These are phyloP conservation scores for Eupithecia pulchellata DNA, from an alignment of 2,888 invertebrate species.

Conservation along the genomic window DNA sequence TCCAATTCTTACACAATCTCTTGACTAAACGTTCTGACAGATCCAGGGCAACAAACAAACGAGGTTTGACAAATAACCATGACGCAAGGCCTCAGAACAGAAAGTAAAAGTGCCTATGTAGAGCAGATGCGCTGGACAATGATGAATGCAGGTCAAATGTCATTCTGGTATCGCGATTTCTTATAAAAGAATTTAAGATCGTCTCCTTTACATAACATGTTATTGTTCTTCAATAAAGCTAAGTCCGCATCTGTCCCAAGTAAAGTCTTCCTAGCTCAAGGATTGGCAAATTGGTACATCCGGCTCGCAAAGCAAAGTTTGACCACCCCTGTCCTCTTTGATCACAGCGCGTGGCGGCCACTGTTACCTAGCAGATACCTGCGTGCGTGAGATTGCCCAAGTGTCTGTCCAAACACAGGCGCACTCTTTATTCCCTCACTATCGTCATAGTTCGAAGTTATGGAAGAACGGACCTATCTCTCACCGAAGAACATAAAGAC, in stretches of 20 bases:
- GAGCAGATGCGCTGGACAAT: constrained; percentile 28
- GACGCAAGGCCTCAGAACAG: constrained; percentile 44
- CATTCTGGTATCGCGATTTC: constrained; percentile 20
- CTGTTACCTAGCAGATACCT: too few species aligned
- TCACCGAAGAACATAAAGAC: too few species aligned
- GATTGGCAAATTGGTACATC: too few species aligned
- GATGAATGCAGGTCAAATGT: constrained; percentile 36
- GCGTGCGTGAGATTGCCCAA: too few species aligned
- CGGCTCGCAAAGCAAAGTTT: neutral
- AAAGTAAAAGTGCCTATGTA: constrained; percentile 25
- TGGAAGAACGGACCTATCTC: too few species aligned
- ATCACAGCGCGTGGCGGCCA: neutral
- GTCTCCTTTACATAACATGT: neutral
- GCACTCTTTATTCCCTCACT: too few species aligned
- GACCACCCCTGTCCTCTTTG: neutral
- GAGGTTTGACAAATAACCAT: constrained; percentile 51
- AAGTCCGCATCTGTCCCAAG: neutral
- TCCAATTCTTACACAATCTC: constrained; percentile 19
- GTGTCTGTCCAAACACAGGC: too few species aligned
- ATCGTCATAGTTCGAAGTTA: too few species aligned
- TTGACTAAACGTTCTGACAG: constrained; percentile 43
- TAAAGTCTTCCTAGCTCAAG: too few species aligned
- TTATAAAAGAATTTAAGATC: neutral
- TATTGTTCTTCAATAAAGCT: too few species aligned
- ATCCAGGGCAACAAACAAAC: constrained; percentile 43